Percentiles rank a stretch among this genome's conserved stretches.
Evolutionary conservation across 1,140 invertebrate species (phyloP).

Genomic region (Harlomillsia oculata): DNA sequence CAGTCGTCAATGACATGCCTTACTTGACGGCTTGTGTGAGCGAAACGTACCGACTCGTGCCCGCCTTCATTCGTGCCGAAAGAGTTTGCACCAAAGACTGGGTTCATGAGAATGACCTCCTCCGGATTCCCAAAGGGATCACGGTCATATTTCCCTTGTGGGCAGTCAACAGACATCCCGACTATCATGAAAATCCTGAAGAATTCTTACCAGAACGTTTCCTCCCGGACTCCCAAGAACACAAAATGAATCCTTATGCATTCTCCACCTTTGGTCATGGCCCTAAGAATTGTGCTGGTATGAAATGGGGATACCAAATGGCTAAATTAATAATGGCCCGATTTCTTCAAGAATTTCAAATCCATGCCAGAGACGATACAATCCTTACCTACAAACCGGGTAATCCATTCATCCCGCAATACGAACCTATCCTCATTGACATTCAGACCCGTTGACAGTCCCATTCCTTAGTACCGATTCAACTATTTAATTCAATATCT

Average conservation of each 20-base stretch:
- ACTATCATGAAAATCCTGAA: conserved; percentile 44
- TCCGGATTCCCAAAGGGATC: conserved; percentile 39
- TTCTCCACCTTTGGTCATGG: conserved; percentile 54
- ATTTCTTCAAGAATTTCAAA: conserved; percentile 12
- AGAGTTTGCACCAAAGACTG: conserved; percentile 30
- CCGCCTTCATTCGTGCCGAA: conserved; percentile 27
- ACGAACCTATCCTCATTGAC: conserved; percentile 8
- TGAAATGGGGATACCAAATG: conserved; percentile 18
- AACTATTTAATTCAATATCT: too few relatives aligned
- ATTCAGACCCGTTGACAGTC: neutral
- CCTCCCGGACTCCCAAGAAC: conserved; percentile 18
- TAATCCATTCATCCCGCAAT: conserved; percentile 14
- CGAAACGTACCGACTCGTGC: conserved; percentile 19
- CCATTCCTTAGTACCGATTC: too few relatives aligned
- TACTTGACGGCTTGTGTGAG: conserved; percentile 23
- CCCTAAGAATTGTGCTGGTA: conserved; percentile 47
- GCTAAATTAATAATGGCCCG: neutral
- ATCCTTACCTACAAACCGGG: conserved; percentile 15
- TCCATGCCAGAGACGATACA: conserved; percentile 10
- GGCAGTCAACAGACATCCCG: conserved; percentile 53
- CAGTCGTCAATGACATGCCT: conserved; percentile 20
- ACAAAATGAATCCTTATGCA: conserved; percentile 46
- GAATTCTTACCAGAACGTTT: conserved; percentile 52
- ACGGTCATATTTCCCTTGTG: conserved; percentile 47
- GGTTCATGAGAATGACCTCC: conserved; percentile 5